These are phyloP conservation scores for Dendrolimus houi DNA, from an alignment of 2,888 invertebrate species.

Conservation along the genomic window DNA sequence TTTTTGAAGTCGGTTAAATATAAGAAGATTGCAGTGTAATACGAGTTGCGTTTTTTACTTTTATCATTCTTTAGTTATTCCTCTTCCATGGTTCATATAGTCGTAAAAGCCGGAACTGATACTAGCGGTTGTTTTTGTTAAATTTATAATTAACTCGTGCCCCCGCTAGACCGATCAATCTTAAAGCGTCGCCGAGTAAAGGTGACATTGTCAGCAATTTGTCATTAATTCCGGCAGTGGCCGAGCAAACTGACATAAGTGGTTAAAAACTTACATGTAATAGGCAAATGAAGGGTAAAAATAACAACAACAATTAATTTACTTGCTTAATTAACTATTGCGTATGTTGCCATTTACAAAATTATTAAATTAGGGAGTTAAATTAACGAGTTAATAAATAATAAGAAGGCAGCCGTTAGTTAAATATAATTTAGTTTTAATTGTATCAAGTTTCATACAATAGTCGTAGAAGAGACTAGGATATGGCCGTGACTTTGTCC, in stretches of 20 bases:
- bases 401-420: neutral
- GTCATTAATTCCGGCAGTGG: neutral
- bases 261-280: neutral
- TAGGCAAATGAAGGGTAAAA: neutral
- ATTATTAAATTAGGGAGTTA: neutral
- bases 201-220: neutral
- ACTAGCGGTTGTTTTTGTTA: neutral
- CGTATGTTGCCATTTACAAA: neutral
- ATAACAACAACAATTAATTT: neutral
- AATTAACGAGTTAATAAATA: neutral
- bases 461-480: no score
- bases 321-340: neutral
- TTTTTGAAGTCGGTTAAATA: no score
- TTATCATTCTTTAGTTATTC: no score
- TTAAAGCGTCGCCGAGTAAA: neutral
- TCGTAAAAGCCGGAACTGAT: neutral
- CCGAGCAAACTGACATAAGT: neutral
- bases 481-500: no score
- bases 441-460: no score
- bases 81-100: slow-evolving; percentile 1
- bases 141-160: neutral
- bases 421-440: no score
- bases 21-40: no score
- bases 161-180: neutral
- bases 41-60: no score